These are phyloP conservation scores for Phortica magna DNA, from an alignment of 2,888 invertebrate genomes.

Conservation along the genomic window DNA sequence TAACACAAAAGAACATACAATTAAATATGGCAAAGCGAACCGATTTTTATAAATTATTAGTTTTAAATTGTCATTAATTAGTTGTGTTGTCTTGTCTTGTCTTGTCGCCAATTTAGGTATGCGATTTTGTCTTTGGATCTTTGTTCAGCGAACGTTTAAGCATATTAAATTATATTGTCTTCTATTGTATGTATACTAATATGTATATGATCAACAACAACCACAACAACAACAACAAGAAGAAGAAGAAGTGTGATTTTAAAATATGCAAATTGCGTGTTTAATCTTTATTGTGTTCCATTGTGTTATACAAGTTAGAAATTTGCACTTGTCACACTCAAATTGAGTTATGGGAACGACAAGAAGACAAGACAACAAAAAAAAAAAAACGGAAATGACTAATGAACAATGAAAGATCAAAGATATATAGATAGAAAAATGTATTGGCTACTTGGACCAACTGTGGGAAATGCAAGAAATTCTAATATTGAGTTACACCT, in stretches of 20 bases:
- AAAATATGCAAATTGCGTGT: not conserved
- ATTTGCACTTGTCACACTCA: constrained; percentile 66
- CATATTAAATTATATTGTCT: not conserved
- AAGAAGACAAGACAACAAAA: not conserved
- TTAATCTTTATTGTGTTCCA: constrained; percentile 54
- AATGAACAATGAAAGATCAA: not conserved
- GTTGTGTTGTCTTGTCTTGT: constrained; percentile 26
- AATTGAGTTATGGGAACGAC: constrained; percentile 54
- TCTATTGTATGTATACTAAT: not conserved
- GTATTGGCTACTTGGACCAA: too few species aligned
- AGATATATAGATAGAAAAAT: too few species aligned
- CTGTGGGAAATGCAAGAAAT: too few species aligned
- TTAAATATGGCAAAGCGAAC: constrained; percentile 14
- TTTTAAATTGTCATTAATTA: constrained; percentile 71
- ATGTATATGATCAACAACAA: not conserved
- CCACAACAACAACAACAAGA: too few species aligned
- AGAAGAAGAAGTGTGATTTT: not conserved
- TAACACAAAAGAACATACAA: constrained; percentile 21
- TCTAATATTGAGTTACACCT: too few species aligned
- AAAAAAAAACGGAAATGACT: constrained; percentile 4
- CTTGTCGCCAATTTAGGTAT: constrained; percentile 45
- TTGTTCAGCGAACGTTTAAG: constrained; percentile 27
- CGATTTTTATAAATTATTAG: constrained; percentile 66
- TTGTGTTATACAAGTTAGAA: constrained; percentile 67
- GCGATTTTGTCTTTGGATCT: constrained; percentile 32